Conservation (phyloP, 2,113 vertebrate genomes). For the Leucosticte australis region DNA sequence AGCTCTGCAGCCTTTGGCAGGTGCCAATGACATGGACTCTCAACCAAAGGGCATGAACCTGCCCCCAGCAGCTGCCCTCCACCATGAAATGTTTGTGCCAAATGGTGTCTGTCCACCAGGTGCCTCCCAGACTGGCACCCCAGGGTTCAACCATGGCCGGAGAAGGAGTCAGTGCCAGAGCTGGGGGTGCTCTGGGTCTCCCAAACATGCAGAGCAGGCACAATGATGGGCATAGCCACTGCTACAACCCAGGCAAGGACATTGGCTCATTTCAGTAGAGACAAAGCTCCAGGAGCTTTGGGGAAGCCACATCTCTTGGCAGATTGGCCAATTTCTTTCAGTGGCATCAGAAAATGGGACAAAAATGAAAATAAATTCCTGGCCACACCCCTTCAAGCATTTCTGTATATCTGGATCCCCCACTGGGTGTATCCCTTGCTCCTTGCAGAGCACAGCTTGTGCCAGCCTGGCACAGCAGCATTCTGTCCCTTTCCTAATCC, state of each 20-base stretch:
- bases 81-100: rapidly evolving
- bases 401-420: rapidly evolving
- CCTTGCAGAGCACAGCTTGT: background rate
- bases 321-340: background rate
- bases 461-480: rapidly evolving
- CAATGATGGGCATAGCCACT: rapidly evolving
- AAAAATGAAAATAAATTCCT: background rate
- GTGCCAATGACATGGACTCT: rapidly evolving
- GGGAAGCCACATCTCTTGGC: background rate
- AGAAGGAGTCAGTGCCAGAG: background rate
- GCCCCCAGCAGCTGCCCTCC: background rate
- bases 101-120: background rate
- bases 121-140: background rate
- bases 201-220: rapidly evolving
- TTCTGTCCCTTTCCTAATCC: background rate
- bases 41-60: rapidly evolving
- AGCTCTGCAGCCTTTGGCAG: background rate
- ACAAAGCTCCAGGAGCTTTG: background rate
- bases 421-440: background rate
- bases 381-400: rapidly evolving
- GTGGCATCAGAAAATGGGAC: background rate
- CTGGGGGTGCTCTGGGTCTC: background rate
- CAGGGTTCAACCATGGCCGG: rapidly evolving
- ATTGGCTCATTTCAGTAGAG: background rate
- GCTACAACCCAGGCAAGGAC: rapidly evolving